These are phyloP conservation scores for Taphrorychus bicolor DNA, from an alignment of 2,888 invertebrate species.

Conservation along the genomic window DNA sequence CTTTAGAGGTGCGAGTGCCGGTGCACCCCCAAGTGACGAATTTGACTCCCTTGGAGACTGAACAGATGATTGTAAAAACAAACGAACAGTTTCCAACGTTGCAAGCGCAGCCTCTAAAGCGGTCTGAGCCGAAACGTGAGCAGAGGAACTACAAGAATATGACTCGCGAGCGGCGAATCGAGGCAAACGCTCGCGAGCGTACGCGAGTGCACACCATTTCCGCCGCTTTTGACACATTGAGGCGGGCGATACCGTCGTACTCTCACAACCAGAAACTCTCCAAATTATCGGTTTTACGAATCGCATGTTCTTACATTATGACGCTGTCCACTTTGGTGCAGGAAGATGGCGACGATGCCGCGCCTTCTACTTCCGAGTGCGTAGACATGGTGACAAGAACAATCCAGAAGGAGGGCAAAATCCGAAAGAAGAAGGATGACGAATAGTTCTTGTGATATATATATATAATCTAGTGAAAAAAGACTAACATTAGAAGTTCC, in stretches of 20 bases:
- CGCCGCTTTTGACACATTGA: constrained; percentile 90
- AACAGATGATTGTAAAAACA: constrained; percentile 51
- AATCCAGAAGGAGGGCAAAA: constrained; percentile 90
- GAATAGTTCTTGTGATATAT: background rate
- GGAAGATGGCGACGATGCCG: constrained; percentile 61
- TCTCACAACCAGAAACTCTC: constrained; percentile 93
- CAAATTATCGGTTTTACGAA: constrained; percentile 89
- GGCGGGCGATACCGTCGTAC: constrained; percentile 86
- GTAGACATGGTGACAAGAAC: constrained; percentile 90
- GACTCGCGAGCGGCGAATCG: constrained; percentile 90
- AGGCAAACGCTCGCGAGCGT: constrained; percentile 92
- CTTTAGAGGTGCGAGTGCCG: constrained; percentile 50
- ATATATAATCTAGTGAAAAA: constrained; percentile 27
- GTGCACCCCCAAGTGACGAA: constrained; percentile 50
- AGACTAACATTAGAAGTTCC: constrained; percentile 43
- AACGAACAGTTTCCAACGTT: constrained; percentile 53
- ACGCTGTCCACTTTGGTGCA: constrained; percentile 81
- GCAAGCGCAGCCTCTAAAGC: constrained; percentile 26
- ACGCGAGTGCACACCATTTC: constrained; percentile 95
- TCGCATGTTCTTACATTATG: constrained; percentile 92
- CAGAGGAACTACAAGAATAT: constrained; percentile 95
- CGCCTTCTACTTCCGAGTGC: constrained; percentile 74
- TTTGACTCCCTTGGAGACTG: constrained; percentile 50
- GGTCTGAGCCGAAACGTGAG: constrained; percentile 56
- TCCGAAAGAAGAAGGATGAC: constrained; percentile 86